Base-by-base conservation (phyloP, 1,140 invertebrate genomes). In the Eupeodes corollae region DNA sequence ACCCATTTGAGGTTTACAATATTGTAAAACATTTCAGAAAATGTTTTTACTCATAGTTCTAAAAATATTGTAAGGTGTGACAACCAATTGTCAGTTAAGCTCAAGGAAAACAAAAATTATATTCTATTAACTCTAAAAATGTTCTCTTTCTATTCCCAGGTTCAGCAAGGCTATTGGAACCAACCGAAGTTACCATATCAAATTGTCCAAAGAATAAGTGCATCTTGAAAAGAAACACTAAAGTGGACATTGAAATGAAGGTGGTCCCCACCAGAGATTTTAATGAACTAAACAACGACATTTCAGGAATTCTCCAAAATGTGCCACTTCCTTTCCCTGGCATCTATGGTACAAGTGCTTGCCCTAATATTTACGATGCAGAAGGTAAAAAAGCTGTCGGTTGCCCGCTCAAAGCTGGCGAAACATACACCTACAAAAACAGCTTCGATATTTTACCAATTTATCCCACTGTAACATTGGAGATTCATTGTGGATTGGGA, bases 311-410 rank as follows among this genome's bases (percentile, higher is more conserved):
- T 1, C 70, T 86, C 13, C 54, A 74, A 6, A 75, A 75, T 1
- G 57, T 86, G 5, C 67, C 75, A 0, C 57, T 88, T 44, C 84
- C 85, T 0, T 87, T 86, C 58, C 65, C 85, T 8, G 84, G 85
- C 26, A 82, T 86, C 1, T 82, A 87, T 53, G 79, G 79, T n/a
- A 74, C 71, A 5, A 71, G 74, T 34, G 79, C 83, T 3, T 87
- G 84, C 54, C 65, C 72, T 37, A 77, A 79, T 48, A 70, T 87
- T 30, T 82, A 68, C 53, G 63, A 72, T 46, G 53, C 63, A 37
- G 59, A 77, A 52, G 79, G 73, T 8, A 71, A 53, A 55, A 75
- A 60, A 3, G 73, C 78, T 57, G 75, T 70, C 1, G 61, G 68
- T 2, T 88, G 84, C 53, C 80, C 84, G 0, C 59, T 88, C 30